Evolutionary conservation across 2,888 invertebrate genomes (phyloP), one percentile per base, ranked within the genome.

Genomic region (Cephus rjabovi): DNA sequence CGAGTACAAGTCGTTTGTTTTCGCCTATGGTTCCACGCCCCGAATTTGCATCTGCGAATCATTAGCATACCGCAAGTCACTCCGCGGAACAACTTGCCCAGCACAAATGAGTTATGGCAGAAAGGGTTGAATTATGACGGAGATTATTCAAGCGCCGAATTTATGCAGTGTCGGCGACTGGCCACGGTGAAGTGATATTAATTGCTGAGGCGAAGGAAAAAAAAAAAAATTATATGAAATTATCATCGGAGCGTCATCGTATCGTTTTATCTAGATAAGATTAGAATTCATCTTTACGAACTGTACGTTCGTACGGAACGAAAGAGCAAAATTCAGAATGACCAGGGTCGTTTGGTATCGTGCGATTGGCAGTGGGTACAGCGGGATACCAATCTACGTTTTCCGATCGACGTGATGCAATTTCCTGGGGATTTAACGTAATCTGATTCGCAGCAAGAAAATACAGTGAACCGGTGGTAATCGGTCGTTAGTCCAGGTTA

Each of bases 91-190:
- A 80, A 81, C 74, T 76, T 80, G 75, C 76, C 74, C 76, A 33
- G 75, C 31, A 35, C 75, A 56, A 76, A 74, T 91, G 91, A 91
- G 84, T 90, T 90, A 91, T 87, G 86, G 85, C 87, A 80, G 83
- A 89, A 90, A 90, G 91, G 91, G 91, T 91, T 91, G 89, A 91
- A 86, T 91, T 91, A 91, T 91, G 89, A 86, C 84, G 86, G 86
- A 85, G 89, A 90, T 91, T 89, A 90, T 91, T 91, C 90, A 88
- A 86, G 86, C 88, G 86, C 84, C 86, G 88, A 90, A 91, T 91
- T 91, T 90, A 77, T 77, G 75, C 75, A 23, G 75, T 77, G 80
- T 81, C 81, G 83, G 78, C 79, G 83, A 79, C 83, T 84, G 83
- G 34, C 79, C 82, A 80, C 81, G 79, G 81, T 87, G 84, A 86